Evolutionary conservation across 2,888 invertebrate genomes (phyloP), one percentile per base, ranked within the genome.

Genomic region (Zygogramma bicolorata): DNA sequence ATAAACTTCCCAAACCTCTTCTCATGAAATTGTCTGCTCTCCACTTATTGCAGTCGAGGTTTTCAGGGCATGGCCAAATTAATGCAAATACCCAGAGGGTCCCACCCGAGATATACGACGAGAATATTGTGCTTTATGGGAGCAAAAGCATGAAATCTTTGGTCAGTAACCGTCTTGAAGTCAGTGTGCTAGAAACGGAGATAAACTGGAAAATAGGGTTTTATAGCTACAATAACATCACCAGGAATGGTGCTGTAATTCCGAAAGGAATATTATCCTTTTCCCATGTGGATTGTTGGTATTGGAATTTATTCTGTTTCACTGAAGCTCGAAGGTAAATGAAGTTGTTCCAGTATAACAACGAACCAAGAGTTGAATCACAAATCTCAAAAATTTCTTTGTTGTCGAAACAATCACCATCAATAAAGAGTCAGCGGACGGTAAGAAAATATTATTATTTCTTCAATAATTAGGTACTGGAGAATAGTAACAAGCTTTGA

Each of bases 91-190:
- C 74, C 76, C 73, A 57, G 59, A 76, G 72, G 68, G 73, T 62
- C 68, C 67, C 67, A 31, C 68, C 61, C 58, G 67, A 74, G 69
- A 76, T 74, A 73, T 74, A 76, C 71, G 74, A 76, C 73, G 67
- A 71, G 73, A 76, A 76, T 76, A 75, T 73, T 71, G 74, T 73
- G 62, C 71, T 68, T 74, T 73, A 76, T 72, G 69, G 72, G 61
- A 76, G 73, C 75, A 73, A 71, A 76, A 71, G 72, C 76, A 71
- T 74, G 70, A 74, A 74, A 76, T 77, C 71, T 77, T 79, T 71
- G 76, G 79, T 77, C 77, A 74, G 77, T 75, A 73, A 75, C 75
- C 77, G 75, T 78, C 77, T 77, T 73, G 77, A 74, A 73, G 74
- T 73, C 71, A 61, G 70, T 65, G 62, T 71, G 67, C 65, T 65